phyloP scores from a whole-genome alignment of 2,797 vertebrate species.

The Pempheris klunzingeri region DNA sequence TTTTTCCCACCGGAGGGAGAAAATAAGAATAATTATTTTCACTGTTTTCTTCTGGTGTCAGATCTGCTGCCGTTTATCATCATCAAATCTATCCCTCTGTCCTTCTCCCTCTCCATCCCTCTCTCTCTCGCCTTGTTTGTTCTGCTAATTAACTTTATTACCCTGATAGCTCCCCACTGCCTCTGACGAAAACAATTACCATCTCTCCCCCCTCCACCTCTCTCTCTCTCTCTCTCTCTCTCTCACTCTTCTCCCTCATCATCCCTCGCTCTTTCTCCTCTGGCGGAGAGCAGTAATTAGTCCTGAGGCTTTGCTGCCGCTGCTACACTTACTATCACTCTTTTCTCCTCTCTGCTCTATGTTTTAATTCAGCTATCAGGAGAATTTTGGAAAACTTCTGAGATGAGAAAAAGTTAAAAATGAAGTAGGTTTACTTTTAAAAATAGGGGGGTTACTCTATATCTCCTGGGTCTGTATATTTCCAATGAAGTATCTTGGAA shows the following conservation, averaged over 20 bases:
- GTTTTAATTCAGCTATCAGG: slow-evolving; percentile 3
- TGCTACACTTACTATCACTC: slow-evolving; percentile 16
- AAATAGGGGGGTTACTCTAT: neutral
- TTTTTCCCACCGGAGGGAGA: slow-evolving; percentile 48
- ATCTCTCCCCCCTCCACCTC: slow-evolving; percentile 78
- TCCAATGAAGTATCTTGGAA: neutral
- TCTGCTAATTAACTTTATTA: slow-evolving; percentile 99
- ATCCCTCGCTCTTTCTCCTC: slow-evolving; percentile 69
- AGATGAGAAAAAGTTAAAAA: slow-evolving; percentile 9
- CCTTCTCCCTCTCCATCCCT: slow-evolving; percentile 70
- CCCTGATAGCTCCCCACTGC: slow-evolving; percentile 99
- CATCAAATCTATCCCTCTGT: slow-evolving; percentile 89
- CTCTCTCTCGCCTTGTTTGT: slow-evolving; percentile 70
- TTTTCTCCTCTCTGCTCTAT: slow-evolving; percentile 5
- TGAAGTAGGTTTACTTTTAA: neutral
- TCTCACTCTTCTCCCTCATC: slow-evolving; percentile 47
- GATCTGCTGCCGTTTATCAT: slow-evolving; percentile 87
- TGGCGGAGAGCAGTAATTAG: slow-evolving; percentile 82
- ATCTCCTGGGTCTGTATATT: neutral
- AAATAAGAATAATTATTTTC: slow-evolving; percentile 83
- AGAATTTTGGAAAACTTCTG: slow-evolving; percentile 14
- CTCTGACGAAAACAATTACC: slow-evolving; percentile 99
- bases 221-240: slow-evolving; percentile 31
- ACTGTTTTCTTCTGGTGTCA: slow-evolving; percentile 88
- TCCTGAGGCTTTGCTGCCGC: slow-evolving; percentile 54